Percentiles rank a stretch among this genome's conserved stretches.
phyloP scores from a whole-genome alignment of 1,140 invertebrate species.

The Drosophila ananassae region DNA sequence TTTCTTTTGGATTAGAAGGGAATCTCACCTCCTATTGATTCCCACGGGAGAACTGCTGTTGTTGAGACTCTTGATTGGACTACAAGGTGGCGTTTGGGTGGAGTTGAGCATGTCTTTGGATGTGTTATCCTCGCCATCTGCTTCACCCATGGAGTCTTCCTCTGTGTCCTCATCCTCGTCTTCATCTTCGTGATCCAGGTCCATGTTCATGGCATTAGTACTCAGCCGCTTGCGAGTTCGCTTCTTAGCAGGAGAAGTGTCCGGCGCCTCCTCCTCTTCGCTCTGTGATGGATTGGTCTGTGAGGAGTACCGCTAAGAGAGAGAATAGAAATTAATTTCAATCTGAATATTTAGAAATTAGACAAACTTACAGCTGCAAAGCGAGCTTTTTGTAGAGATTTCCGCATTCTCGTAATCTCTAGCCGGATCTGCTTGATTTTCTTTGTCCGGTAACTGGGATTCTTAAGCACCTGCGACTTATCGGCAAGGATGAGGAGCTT shows the following conservation, averaged over 20 bases:
- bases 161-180: conserved; percentile 80
- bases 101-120: conserved; percentile 65
- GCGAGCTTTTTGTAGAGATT: conserved; percentile 70
- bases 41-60: conserved; percentile 85
- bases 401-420: conserved; percentile 84
- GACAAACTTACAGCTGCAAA: conserved; percentile 60
- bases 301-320: conserved; percentile 42
- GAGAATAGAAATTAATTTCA: background rate
- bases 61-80: conserved; percentile 78
- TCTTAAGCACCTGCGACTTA: conserved; percentile 85
- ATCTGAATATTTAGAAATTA: background rate
- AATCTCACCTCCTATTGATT: conserved; percentile 87
- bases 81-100: conserved; percentile 80
- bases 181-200: conserved; percentile 58
- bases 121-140: conserved; percentile 48
- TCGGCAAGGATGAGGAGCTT: conserved; percentile 86
- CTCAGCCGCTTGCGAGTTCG: conserved; percentile 57
- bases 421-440: conserved; percentile 85
- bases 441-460: conserved; percentile 85
- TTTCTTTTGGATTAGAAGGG: no score
- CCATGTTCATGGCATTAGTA: conserved; percentile 83
- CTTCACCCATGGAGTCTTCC: conserved; percentile 83
- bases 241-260: conserved; percentile 50
- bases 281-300: conserved; percentile 54
- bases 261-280: conserved; percentile 52